Base-by-base conservation (phyloP, 1,140 invertebrate species). In the Dendrolimus kikuchii region DNA sequence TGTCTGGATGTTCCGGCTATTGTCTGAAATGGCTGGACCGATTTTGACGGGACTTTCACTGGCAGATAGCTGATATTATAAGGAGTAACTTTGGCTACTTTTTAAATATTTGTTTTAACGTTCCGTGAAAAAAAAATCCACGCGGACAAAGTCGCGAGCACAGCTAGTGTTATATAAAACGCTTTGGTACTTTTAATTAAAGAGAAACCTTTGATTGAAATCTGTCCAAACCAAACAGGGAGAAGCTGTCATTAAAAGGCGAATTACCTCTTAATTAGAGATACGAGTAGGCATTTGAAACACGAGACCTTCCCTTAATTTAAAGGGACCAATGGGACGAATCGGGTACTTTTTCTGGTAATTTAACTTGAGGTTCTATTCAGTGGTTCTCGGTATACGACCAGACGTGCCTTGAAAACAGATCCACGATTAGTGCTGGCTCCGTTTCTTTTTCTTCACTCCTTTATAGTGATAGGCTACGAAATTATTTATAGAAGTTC, bases 181-280 rank as follows among this genome's bases (percentile, higher is more conserved):
- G 8, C 10, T 50, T 48, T 50, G 38, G 40, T 40, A 45, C 6
- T 41, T 23, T 39, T 55, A 52, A 52, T 52, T 60, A 51, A 60
- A 55, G 55, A 41, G 49, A 55, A 45, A n/a, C 40, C 38, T 45
- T 44, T 49, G 49, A 60, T 55, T 49, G 58, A 53, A 60, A 60
- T 52, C 58, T 46, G 49, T 55, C 58, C 43, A 10, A 48, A 49
- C 10, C 46, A 52, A 53, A 49, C 38, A 55, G 10, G 45, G 38
- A 39, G n/a, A 55, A 49, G 49, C 53, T 46, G 49, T 60, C 40
- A 58, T 58, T 62, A 53, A 55, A 53, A 58, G 52, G 46, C 43
- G 42, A 55, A 45, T 53, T 53, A 55, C 55, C 55, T 58, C 46
- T 58, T 62, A 62, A 62, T 58, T 62, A 62, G 38, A 9, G 50